Conservation (phyloP, 2,113 vertebrate genomes). For the Coracopsis vasa region DNA sequence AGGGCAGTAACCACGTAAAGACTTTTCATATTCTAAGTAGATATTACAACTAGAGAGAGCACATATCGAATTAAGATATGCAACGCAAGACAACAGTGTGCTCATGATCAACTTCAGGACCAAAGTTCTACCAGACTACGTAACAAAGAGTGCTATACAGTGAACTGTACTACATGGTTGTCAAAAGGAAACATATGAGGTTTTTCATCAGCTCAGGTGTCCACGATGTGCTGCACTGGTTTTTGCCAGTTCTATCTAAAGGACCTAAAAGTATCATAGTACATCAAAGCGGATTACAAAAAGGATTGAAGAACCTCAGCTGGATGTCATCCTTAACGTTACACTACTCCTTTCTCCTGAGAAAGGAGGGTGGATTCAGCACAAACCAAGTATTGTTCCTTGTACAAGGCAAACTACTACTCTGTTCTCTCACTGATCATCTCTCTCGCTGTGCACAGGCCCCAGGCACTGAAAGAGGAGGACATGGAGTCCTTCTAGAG, state of each 20-base stretch:
- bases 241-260: not conserved
- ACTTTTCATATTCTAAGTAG: no score
- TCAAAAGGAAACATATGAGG: not conserved
- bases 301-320: not conserved
- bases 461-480: not conserved
- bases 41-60: no score
- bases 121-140: not conserved
- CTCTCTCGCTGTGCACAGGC: not conserved
- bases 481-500: not conserved
- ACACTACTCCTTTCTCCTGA: not conserved
- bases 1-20: no score
- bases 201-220: not conserved
- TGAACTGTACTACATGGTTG: rapidly evolving
- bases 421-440: not conserved
- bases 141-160: not conserved
- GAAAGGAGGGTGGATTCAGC: not conserved
- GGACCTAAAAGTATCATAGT: not conserved
- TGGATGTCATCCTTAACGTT: not conserved
- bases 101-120: not conserved
- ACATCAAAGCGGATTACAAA: not conserved
- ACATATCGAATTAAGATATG: no score
- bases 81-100: not conserved
- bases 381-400: not conserved
- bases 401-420: not conserved
- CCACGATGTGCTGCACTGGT: not conserved